Percentiles rank a stretch among this genome's conserved stretches.
Conservation (phyloP, 2,888 invertebrate species). For the Agrochola lota region DNA sequence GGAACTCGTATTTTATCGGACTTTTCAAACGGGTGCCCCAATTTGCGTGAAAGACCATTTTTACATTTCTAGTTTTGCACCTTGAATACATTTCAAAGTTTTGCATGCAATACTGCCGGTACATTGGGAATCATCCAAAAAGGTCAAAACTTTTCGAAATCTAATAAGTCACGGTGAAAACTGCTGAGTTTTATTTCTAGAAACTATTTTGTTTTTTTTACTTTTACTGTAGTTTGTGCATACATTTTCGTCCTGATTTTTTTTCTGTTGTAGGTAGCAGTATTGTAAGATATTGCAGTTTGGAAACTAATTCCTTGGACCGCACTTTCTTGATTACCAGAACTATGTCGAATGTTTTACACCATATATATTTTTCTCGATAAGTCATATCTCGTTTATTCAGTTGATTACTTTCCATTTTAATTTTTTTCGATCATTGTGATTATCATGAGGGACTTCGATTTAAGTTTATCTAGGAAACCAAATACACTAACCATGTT, state of each 20-base stretch:
- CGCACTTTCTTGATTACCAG: neutral
- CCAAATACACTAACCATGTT: neutral
- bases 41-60: slow-evolving; percentile 30
- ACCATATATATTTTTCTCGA: neutral
- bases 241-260: slow-evolving; percentile 32
- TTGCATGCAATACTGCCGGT: slow-evolving; percentile 23
- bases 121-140: slow-evolving; percentile 56
- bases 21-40: slow-evolving; percentile 32
- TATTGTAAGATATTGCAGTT: slow-evolving; percentile 29
- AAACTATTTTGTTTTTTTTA: slow-evolving; percentile 45
- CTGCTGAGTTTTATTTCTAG: slow-evolving; percentile 20
- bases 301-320: slow-evolving; percentile 10
- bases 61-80: slow-evolving; percentile 35
- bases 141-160: slow-evolving; percentile 41
- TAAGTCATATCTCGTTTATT: too few species aligned
- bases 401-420: too few species aligned
- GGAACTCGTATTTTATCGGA: slow-evolving; percentile 36
- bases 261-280: neutral
- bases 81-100: slow-evolving; percentile 50
- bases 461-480: neutral
- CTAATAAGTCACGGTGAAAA: slow-evolving; percentile 38
- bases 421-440: too few species aligned
- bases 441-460: neutral
- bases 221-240: slow-evolving; percentile 28
- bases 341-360: neutral